phyloP scores from a whole-genome alignment of 2,113 vertebrate genomes.

The Etheostoma spectabile region DNA sequence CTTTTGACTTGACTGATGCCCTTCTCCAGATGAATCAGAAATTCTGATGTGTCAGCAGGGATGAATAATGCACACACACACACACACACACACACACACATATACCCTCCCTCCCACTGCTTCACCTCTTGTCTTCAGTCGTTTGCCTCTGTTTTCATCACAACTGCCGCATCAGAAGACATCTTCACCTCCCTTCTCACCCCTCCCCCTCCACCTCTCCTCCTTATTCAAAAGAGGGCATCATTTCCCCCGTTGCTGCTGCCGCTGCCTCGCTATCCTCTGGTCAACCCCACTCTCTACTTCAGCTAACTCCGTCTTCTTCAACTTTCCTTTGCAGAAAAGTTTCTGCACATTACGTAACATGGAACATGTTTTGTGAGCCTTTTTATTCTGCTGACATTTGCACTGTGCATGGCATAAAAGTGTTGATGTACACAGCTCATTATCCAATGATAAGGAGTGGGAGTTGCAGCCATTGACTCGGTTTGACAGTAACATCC shows the following conservation, averaged over 20 bases:
- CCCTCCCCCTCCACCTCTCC: slow-evolving; percentile 23
- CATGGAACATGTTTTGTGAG: background rate
- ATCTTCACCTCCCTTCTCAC: slow-evolving; percentile 50
- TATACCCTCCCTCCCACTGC: slow-evolving; percentile 57
- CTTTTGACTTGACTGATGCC: slow-evolving; percentile 81
- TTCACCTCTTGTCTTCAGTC: slow-evolving; percentile 76
- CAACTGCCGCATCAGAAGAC: slow-evolving; percentile 76
- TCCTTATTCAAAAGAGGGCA: slow-evolving; percentile 52
- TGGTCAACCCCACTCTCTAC: slow-evolving; percentile 50
- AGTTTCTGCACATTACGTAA: slow-evolving; percentile 1
- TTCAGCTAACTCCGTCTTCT: slow-evolving; percentile 19
- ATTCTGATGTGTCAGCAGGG: slow-evolving; percentile 82
- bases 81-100: slow-evolving; percentile 63
- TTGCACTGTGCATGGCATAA: slow-evolving; percentile 40
- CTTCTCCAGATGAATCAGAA: slow-evolving; percentile 82
- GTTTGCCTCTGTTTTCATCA: slow-evolving; percentile 75
- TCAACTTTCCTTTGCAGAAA: background rate
- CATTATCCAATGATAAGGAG: slow-evolving; percentile 65
- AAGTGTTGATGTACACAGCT: slow-evolving; percentile 60
- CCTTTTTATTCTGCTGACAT: slow-evolving; percentile 36
- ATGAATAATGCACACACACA: slow-evolving; percentile 80
- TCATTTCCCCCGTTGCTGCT: background rate
- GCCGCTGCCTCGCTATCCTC: slow-evolving; percentile 49
- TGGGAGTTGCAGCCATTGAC: slow-evolving; percentile 61
- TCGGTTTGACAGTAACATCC: slow-evolving; percentile 73